Evolutionary conservation across 2,797 vertebrate species (phyloP), one percentile per base, ranked within the genome.

Genomic region (Rachycentron canadum): DNA sequence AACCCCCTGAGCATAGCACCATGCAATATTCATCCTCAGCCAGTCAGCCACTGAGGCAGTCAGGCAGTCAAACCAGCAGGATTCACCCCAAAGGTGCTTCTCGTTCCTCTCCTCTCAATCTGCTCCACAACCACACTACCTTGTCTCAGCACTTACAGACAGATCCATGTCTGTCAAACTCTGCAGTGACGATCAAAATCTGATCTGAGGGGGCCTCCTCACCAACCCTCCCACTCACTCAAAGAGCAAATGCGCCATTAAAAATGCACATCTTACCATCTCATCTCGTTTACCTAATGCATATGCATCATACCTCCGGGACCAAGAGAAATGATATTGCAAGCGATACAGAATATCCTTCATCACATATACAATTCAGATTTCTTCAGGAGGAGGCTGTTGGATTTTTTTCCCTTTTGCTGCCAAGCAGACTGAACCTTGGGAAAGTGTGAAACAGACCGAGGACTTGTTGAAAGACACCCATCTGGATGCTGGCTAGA

Each of bases 261-360:
- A 95, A 94, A 93, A 95, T 94, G 92, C 93, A 94, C 85, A 91
- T 89, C 91, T 92, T 90, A 92, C 87, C 87, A 86, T 90, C 90
- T 94, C 91, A 88, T 93, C 89, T 86, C 78, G 62, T 92, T 93
- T 93, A 93, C 86, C 91, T 95, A 88, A 94, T 95, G 93, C 94
- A 95, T 95, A 94, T 94, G 93, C 91, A 95, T 93, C 86, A 92
- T 86, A 93, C 93, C 92, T 93, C 82, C 84, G 88, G 92, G 94
- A 95, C 88, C 79, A 78, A 67, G 87, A 85, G 86, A 88, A 91
- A 88, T 82, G 90, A 93, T 94, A 93, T 89, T 75, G 83, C 91
- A 89, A 92, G 91, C 61, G 61, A 93, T 89, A 89, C 89, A 76
- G 89, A 92, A 85, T 86, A 91, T 86, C 85, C 87, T 86, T 88